Percentiles rank a stretch among this genome's conserved stretches.
phyloP scores from a whole-genome alignment of 2,888 invertebrate species.

The Papilio elwesi region DNA sequence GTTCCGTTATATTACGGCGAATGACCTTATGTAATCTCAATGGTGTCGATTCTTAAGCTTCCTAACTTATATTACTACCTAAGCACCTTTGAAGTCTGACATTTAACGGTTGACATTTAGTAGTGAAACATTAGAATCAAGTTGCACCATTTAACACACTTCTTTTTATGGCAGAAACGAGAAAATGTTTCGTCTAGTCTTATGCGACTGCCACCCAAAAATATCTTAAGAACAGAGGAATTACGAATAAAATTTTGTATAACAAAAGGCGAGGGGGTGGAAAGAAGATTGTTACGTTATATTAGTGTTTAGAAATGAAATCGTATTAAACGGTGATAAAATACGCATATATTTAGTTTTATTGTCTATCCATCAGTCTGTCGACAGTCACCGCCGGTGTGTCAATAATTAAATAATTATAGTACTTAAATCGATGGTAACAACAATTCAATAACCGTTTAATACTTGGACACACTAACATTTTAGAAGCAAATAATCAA shows the following conservation, averaged over 20 bases:
- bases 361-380: too few relatives aligned
- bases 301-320: too few relatives aligned
- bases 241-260: too few relatives aligned
- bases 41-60: slow-evolving; percentile 18
- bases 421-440: background rate
- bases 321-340: too few relatives aligned
- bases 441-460: background rate
- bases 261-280: too few relatives aligned
- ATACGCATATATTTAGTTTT: too few relatives aligned
- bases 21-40: slow-evolving; percentile 7
- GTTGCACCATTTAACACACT: slow-evolving; percentile 6
- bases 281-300: too few relatives aligned
- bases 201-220: too few relatives aligned
- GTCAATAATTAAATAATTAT: background rate
- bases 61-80: slow-evolving; percentile 13
- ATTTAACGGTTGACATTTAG: slow-evolving; percentile 12
- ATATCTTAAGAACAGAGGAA: too few relatives aligned
- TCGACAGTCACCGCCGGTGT: too few relatives aligned
- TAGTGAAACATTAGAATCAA: slow-evolving; percentile 3
- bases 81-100: slow-evolving; percentile 18
- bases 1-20: slow-evolving; percentile 1
- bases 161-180: background rate
- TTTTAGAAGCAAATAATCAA: background rate
- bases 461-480: background rate
- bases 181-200: background rate